Evolutionary conservation across 2,797 vertebrate genomes (phyloP).

Genomic region (Rhinichthys osculus): DNA sequence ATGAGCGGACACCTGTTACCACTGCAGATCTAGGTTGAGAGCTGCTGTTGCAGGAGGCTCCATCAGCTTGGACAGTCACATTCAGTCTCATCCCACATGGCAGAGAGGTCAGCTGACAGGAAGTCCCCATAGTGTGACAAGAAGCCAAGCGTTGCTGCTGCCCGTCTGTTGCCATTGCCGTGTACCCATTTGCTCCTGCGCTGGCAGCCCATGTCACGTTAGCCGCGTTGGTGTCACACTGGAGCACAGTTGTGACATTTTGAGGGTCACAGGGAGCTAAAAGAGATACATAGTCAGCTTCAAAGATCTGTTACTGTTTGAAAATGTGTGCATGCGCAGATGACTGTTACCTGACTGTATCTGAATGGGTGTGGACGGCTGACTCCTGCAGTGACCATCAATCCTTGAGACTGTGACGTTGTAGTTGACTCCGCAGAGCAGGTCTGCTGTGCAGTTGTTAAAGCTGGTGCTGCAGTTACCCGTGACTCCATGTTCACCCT

Average conservation of each 20-base stretch:
- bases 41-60: conserved; percentile 71
- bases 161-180: conserved; percentile 56
- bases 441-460: conserved; percentile 65
- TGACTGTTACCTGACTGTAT: conserved; percentile 73
- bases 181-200: conserved; percentile 65
- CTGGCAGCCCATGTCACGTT: conserved; percentile 70
- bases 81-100: conserved; percentile 74
- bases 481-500: conserved; percentile 59
- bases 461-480: conserved; percentile 71
- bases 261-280: conserved; percentile 72
- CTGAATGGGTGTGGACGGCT: conserved; percentile 63
- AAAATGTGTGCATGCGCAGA: not conserved
- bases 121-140: conserved; percentile 68
- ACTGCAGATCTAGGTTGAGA: conserved; percentile 54
- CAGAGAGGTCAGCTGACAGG: conserved; percentile 70
- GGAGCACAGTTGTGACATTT: conserved; percentile 66
- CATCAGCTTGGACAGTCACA: conserved; percentile 69
- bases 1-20: conserved; percentile 68
- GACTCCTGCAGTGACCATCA: conserved; percentile 68
- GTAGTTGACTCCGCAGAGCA: conserved; percentile 74
- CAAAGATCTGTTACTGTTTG: not conserved
- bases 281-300: not conserved
- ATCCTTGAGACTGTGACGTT: conserved; percentile 67
- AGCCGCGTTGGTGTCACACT: conserved; percentile 68
- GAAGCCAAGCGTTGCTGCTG: conserved; percentile 54